phyloP scores from a whole-genome alignment of 2,113 vertebrate genomes.

The Vidua chalybeata region DNA sequence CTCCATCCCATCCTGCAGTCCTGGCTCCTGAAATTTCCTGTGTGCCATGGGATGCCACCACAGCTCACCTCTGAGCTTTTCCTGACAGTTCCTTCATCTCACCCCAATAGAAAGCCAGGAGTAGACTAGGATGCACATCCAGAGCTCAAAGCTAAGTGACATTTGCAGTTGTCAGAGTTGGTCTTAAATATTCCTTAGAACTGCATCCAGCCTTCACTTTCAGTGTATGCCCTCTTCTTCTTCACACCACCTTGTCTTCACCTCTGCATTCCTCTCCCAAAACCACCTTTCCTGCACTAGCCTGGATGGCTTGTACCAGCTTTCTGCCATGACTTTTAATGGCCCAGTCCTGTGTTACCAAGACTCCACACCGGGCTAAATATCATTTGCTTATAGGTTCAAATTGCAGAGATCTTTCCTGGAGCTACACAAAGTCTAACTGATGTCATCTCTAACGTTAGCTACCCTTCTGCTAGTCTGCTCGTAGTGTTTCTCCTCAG shows the following conservation, averaged over 20 bases:
- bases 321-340: background rate
- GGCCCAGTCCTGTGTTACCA: background rate
- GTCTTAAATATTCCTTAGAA: background rate
- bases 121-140: background rate
- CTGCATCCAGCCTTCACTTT: background rate
- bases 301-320: background rate
- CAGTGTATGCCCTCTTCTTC: background rate
- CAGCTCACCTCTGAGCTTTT: background rate
- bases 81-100: background rate
- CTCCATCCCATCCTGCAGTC: background rate
- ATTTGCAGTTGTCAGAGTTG: background rate
- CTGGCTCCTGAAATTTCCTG: background rate
- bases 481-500: background rate
- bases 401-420: background rate
- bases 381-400: background rate
- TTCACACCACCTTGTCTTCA: background rate
- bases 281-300: background rate
- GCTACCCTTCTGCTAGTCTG: background rate
- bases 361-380: background rate
- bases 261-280: background rate
- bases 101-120: background rate
- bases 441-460: background rate
- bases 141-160: background rate
- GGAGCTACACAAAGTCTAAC: background rate
- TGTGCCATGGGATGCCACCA: background rate